Evolutionary conservation across 2,797 vertebrate species (phyloP).

Genomic region (Sorex maritimensis): DNA sequence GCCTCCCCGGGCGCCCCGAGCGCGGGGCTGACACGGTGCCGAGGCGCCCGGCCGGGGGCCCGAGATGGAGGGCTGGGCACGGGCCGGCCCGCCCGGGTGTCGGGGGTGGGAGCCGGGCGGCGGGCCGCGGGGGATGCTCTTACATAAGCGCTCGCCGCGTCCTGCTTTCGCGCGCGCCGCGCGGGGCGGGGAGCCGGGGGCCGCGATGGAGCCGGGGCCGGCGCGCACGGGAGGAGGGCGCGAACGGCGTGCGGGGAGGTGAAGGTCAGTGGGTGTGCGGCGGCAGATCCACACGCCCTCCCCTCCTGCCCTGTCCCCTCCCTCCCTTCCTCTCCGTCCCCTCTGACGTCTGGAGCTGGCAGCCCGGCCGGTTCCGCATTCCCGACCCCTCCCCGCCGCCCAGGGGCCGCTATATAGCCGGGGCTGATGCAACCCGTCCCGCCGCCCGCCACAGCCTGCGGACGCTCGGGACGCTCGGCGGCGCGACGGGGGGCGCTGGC

Average conservation of each 20-base stretch:
- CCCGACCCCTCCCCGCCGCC: conserved; percentile 96
- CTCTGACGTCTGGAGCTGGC: conserved; percentile 95
- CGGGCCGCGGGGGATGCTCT: conserved; percentile 76
- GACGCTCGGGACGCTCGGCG: conserved; percentile 86
- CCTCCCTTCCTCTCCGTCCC: conserved; percentile 92
- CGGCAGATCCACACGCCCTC: conserved; percentile 86
- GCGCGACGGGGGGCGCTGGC: conserved; percentile 81
- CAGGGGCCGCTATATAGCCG: conserved; percentile 95
- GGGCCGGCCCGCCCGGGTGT: neutral
- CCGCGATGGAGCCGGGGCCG: conserved; percentile 54
- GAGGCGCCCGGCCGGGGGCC: neutral
- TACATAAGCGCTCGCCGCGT: conserved; percentile 81
- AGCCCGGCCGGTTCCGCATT: conserved; percentile 96
- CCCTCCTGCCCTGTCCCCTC: conserved; percentile 89
- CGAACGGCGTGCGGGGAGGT: conserved; percentile 91
- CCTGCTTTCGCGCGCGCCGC: conserved; percentile 76
- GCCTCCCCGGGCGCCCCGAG: neutral
- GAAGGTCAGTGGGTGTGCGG: conserved; percentile 83
- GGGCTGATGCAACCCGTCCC: conserved; percentile 98
- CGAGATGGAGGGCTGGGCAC: conserved; percentile 40
- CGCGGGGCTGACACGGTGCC: conserved; percentile 14
- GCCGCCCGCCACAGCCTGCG: conserved; percentile 92
- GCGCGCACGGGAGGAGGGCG: conserved; percentile 72
- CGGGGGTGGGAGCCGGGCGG: conserved; percentile 26
- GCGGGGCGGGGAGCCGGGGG: conserved; percentile 16